Percentiles rank a stretch among this genome's conserved stretches.
These are phyloP conservation scores for Onchidella celtica DNA, from an alignment of 2,888 invertebrate species.

Conservation along the genomic window DNA sequence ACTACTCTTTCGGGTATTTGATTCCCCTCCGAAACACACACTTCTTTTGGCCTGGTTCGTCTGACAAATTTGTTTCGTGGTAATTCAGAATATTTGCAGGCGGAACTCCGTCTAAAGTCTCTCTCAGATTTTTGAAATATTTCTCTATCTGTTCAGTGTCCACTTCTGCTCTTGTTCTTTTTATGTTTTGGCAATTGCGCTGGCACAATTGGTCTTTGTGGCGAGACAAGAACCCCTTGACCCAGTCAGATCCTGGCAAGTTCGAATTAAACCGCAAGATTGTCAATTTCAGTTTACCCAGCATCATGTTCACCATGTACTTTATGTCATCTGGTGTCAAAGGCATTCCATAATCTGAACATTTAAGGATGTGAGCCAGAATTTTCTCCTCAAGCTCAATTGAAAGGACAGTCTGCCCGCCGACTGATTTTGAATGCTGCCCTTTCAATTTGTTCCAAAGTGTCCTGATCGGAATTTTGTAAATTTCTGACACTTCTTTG, in stretches of 20 bases:
- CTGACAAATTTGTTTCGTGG: constrained; percentile 76
- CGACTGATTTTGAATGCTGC: no score
- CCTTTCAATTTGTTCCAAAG: no score
- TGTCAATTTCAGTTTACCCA: no score
- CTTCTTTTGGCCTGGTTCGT: constrained; percentile 73
- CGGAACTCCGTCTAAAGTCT: constrained; percentile 43
- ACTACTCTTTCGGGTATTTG: constrained; percentile 68
- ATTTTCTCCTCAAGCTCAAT: no score
- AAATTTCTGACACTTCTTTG: no score
- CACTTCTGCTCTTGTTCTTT: constrained; percentile 12
- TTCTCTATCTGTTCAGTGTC: not conserved
- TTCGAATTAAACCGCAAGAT: no score
- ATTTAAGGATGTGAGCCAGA: no score
- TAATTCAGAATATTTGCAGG: constrained; percentile 71
- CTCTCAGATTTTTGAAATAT: constrained; percentile 35
- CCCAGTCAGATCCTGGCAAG: constrained; percentile 23
- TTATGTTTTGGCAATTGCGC: constrained; percentile 37
- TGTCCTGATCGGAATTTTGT: no score
- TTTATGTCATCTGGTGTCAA: no score
- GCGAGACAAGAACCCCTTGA: not conserved
- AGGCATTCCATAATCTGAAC: no score
- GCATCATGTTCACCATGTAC: no score
- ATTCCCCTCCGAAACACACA: not conserved
- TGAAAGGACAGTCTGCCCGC: no score
- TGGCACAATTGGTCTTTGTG: constrained; percentile 7